phyloP scores from a whole-genome alignment of 2,888 invertebrate genomes.

The Nebria salina region DNA sequence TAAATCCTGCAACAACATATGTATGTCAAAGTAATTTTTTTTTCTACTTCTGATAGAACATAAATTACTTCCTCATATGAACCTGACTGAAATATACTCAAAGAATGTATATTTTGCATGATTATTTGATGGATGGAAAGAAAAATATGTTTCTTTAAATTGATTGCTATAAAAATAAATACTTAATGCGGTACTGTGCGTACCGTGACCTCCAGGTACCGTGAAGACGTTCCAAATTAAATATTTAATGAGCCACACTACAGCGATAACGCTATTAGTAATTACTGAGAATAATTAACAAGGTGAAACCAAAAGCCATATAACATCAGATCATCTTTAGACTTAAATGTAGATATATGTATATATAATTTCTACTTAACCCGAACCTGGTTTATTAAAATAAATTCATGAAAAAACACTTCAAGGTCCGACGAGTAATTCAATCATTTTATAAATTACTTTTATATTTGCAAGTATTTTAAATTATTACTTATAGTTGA shows the following conservation, averaged over 20 bases:
- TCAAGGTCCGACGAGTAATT: neutral
- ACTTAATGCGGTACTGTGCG: neutral
- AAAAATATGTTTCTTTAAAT: neutral
- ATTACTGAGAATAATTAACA: constrained; percentile 11
- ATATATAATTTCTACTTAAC: neutral
- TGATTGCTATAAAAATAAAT: neutral
- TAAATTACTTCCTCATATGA: neutral
- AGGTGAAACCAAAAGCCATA: constrained; percentile 10
- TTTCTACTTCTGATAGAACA: neutral
- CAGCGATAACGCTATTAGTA: constrained; percentile 11
- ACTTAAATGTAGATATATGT: neutral
- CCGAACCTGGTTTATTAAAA: neutral
- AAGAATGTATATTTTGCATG: too few relatives aligned
- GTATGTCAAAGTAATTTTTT: neutral
- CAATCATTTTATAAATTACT: neutral
- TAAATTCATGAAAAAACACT: neutral
- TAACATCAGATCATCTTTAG: neutral
- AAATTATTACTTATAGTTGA: neutral
- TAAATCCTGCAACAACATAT: neutral
- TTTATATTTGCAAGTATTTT: neutral
- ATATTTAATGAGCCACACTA: constrained; percentile 11
- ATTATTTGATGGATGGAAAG: neutral
- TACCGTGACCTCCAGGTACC: constrained; percentile 14
- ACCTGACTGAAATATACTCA: too few relatives aligned
- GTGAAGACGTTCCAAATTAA: constrained; percentile 19